Conservation (phyloP, 2,888 invertebrate species). For the Oscheius myriophilus region DNA sequence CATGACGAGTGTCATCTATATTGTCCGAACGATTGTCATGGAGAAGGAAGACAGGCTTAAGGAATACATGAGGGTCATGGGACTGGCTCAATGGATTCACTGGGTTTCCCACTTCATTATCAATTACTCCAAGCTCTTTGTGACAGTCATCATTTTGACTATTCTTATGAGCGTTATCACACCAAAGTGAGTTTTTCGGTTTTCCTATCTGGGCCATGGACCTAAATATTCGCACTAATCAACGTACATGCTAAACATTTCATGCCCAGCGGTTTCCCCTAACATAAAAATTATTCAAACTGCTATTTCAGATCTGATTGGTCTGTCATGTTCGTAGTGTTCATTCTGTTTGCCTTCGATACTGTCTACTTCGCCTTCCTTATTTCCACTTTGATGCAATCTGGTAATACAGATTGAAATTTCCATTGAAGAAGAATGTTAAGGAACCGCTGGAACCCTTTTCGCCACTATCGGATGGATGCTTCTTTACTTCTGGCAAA, state of each 20-base stretch:
- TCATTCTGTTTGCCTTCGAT: constrained; percentile 58
- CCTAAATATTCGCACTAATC: no score
- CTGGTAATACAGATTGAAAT: constrained; percentile 34
- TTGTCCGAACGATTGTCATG: constrained; percentile 80
- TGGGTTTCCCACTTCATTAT: constrained; percentile 85
- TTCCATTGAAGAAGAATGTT: background rate
- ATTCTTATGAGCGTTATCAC: constrained; percentile 41
- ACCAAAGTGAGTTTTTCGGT: constrained; percentile 36
- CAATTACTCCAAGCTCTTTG: constrained; percentile 60
- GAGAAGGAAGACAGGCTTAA: constrained; percentile 83
- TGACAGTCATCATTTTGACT: constrained; percentile 50
- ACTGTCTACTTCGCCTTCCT: constrained; percentile 61
- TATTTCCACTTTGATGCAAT: constrained; percentile 64
- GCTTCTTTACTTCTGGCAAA: constrained; percentile 63
- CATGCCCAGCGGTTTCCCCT: no score
- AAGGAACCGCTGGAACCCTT: constrained; percentile 60
- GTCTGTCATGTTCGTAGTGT: constrained; percentile 60
- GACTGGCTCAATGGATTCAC: constrained; percentile 83
- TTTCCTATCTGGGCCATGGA: no score
- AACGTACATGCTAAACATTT: no score
- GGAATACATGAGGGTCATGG: constrained; percentile 93
- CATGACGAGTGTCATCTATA: constrained; percentile 83
- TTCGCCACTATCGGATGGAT: constrained; percentile 65
- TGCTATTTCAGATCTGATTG: constrained; percentile 50
- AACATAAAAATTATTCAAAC: no score